A percentile compares a stretch with the other conserved stretches of the same genome.
These are phyloP conservation scores for Tychaedon coryphoeus DNA, from an alignment of 2,113 vertebrate genomes.

Conservation along the genomic window DNA sequence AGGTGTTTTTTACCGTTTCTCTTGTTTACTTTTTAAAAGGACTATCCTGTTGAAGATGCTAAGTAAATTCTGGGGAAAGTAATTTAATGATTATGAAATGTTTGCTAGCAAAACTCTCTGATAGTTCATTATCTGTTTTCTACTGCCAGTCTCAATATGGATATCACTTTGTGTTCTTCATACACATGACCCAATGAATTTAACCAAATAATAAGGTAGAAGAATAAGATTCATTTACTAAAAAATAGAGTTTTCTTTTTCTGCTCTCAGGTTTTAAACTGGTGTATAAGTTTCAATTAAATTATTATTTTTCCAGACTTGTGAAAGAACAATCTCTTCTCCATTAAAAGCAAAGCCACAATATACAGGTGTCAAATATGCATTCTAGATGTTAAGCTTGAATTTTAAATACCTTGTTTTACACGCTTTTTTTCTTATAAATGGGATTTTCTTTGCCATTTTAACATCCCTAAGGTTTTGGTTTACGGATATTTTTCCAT, in stretches of 20 bases:
- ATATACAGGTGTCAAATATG: background rate
- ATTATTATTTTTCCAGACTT: background rate
- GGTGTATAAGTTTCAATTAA: background rate
- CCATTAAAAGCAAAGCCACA: background rate
- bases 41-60: background rate
- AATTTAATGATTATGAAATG: background rate
- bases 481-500: background rate
- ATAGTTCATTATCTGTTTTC: background rate
- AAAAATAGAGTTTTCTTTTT: background rate
- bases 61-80: background rate
- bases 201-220: background rate
- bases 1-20: background rate
- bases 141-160: background rate
- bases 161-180: background rate
- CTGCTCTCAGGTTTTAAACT: background rate
- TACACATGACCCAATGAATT: accelerated
- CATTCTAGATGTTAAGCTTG: background rate
- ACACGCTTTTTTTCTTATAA: background rate
- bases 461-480: background rate
- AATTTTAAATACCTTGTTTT: background rate
- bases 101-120: background rate
- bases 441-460: background rate
- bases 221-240: background rate
- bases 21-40: background rate
- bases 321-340: background rate